phyloP scores from a whole-genome alignment of 2,113 vertebrate species.

The Orientallactaga bullata region DNA sequence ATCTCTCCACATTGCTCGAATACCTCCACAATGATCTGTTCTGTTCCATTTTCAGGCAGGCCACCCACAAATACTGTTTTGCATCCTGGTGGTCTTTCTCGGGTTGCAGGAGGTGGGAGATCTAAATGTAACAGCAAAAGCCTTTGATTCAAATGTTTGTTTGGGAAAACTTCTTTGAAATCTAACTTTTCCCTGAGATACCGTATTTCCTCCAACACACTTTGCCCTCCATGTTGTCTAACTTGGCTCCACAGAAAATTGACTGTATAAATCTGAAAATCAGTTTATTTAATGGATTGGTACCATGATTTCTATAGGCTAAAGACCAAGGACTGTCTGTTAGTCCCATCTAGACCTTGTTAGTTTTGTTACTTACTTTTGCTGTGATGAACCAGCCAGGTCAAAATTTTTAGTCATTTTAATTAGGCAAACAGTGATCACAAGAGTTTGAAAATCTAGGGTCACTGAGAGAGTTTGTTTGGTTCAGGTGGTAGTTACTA shows the following conservation, averaged over 20 bases:
- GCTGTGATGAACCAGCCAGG: constrained; percentile 17
- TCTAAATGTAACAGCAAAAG: constrained; percentile 86
- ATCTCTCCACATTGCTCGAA: constrained; percentile 98
- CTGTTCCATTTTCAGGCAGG: constrained; percentile 94
- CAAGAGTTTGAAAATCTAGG: background rate
- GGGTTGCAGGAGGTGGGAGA: constrained; percentile 95
- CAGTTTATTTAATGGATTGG: constrained; percentile 40
- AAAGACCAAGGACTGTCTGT: background rate
- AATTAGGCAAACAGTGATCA: constrained; percentile 45
- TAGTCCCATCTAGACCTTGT: background rate
- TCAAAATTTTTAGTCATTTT: constrained; percentile 48
- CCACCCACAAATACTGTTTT: constrained; percentile 98
- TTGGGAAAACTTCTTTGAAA: background rate
- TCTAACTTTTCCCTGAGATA: background rate
- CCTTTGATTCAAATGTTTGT: constrained; percentile 50
- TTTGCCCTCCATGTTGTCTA: background rate
- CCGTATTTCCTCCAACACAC: background rate
- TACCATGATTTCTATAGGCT: constrained; percentile 6
- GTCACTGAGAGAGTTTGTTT: constrained; percentile 7
- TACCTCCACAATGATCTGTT: constrained; percentile 96
- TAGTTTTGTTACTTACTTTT: constrained; percentile 57
- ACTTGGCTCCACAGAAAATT: constrained; percentile 1
- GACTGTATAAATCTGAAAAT: constrained; percentile 17
- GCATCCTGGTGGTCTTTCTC: constrained; percentile 96
- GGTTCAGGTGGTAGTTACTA: constrained; percentile 37